Base-by-base conservation (phyloP, 2,797 vertebrate genomes). In the Bovichtus diacanthus region DNA sequence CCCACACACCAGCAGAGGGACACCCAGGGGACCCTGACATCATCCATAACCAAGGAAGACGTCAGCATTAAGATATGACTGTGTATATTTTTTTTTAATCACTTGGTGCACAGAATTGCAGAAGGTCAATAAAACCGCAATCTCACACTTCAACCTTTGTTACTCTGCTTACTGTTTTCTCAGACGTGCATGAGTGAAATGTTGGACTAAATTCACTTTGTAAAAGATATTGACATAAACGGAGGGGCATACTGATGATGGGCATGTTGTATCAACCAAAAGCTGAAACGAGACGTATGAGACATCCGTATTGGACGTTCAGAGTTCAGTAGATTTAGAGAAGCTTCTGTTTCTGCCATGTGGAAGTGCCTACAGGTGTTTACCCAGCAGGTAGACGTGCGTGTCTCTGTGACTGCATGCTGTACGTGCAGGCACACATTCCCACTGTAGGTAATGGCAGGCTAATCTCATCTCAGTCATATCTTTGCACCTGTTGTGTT, bases 401-500 rank as follows among this genome's bases (percentile, higher is more conserved):
- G 0, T n/a, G n/a, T 70, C 10, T 8, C 10, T 15, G 54, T 6
- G 71, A 84, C 6, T 2, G 38, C 39, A 10, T 27, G 67, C 6
- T 1, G 13, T 80, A 77, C 65, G 75, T 89, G 76, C 85, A 76
- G 70, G 6, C n/a, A 21, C 3, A 59, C 82, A 82, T 12, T 61
- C 38, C 5, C 21, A 12, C 54, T 31, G 18, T 6, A 5, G 4
- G 2, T 64, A 9, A 68, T 0, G 7, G 29, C 34, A 15, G 36
- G 29, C 16, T 78, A 64, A 89, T 84, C 76, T 81, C 47, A 89
- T 84, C 76, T 81, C 47, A 31, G 67, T 31, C 29, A 21, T 70
- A 80, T 82, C 64, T 75, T 1, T 53, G n/a, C 80, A 82, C 73
- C 72, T 81, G 82, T 18, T 38, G 47, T 56, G 51, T 21, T 55